phyloP scores from a whole-genome alignment of 2,797 vertebrate genomes.

The Chiroxiphia lanceolata region DNA sequence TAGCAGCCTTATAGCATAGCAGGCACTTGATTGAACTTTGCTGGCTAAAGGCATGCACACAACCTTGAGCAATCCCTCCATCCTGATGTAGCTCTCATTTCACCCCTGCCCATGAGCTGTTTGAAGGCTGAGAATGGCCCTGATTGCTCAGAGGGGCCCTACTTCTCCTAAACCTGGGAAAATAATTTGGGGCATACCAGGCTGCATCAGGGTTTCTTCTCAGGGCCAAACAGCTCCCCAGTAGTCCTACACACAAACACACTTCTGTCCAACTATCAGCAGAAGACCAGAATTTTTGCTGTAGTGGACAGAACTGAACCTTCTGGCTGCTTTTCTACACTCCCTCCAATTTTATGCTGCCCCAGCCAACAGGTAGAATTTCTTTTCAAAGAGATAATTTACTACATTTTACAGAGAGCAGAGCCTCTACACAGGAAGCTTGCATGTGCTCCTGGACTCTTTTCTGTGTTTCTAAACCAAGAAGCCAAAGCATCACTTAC shows the following conservation, averaged over 20 bases:
- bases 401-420: background rate
- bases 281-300: background rate
- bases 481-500: constrained; percentile 76
- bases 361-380: background rate
- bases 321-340: background rate
- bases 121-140: background rate
- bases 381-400: background rate
- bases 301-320: background rate
- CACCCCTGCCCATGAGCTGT: background rate
- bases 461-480: background rate
- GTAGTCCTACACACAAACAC: background rate
- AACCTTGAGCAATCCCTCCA: background rate
- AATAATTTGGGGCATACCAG: background rate
- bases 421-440: background rate
- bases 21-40: background rate
- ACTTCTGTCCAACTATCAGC: background rate
- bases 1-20: background rate
- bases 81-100: background rate
- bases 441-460: background rate
- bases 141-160: background rate
- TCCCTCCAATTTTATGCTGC: background rate
- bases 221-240: background rate
- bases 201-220: background rate
- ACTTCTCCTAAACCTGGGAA: background rate
- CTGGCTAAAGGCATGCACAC: background rate